These are phyloP conservation scores for Tetranychus truncatus DNA, from an alignment of 2,888 invertebrate genomes.

Conservation along the genomic window DNA sequence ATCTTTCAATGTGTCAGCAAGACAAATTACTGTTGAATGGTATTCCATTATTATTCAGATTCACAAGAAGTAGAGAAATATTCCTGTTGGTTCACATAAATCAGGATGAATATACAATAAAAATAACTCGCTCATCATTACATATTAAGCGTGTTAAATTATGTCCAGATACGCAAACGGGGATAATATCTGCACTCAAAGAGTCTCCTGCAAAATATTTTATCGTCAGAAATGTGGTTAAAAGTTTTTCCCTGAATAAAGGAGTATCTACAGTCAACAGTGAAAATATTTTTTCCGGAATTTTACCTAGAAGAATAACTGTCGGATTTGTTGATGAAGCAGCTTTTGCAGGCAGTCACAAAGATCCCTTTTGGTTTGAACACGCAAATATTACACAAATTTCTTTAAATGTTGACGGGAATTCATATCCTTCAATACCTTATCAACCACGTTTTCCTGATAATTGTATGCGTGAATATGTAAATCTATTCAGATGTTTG, in stretches of 20 bases:
- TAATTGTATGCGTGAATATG: not conserved
- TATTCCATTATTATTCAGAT: not conserved
- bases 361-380: conserved; percentile 5
- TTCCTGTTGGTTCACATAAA: not conserved
- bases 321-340: conserved; percentile 2
- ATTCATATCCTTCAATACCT: not conserved
- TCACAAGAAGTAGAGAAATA: not conserved
- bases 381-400: not conserved
- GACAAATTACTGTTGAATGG: conserved; percentile 2
- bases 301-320: conserved; percentile 1
- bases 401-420: conserved; percentile 7
- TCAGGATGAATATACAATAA: not conserved
- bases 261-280: not conserved
- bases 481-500: not conserved
- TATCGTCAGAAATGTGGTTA: conserved; percentile 2
- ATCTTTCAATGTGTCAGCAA: not conserved
- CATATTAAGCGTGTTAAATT: not conserved
- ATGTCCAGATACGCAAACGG: not conserved
- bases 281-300: conserved; percentile 13
- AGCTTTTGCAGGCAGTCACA: not conserved
- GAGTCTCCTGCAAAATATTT: not conserved
- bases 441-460: conserved; percentile 10
- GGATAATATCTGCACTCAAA: not conserved
- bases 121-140: not conserved
- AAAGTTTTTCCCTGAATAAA: not conserved